Evolutionary conservation across 1,140 invertebrate genomes (phyloP).

Genomic region (Mizuhopecten yessoensis): DNA sequence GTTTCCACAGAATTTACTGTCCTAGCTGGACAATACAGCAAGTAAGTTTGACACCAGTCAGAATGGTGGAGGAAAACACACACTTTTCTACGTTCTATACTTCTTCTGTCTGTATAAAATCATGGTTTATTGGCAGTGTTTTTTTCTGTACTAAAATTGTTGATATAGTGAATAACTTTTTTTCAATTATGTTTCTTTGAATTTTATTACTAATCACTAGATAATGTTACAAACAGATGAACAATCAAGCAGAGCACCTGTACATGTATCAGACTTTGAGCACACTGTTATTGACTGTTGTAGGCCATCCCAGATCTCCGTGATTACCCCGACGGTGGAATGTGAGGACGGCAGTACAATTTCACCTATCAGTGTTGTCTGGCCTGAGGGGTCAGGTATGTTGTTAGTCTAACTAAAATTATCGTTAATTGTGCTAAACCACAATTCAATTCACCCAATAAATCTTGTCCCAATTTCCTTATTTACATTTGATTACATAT

Average conservation of each 20-base stretch:
- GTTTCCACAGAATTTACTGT: constrained; percentile 78
- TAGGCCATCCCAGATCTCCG: constrained; percentile 67
- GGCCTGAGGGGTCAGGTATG: constrained; percentile 76
- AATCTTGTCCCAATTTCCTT: no score
- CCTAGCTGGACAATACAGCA: constrained; percentile 77
- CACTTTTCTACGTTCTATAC: no score
- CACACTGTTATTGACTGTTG: constrained; percentile 31
- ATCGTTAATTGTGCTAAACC: no score
- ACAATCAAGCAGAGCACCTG: no score
- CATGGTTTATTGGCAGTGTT: no score
- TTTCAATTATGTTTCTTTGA: no score
- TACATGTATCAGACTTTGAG: no score
- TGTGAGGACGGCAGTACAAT: constrained; percentile 81
- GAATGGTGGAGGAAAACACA: not conserved
- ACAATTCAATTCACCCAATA: no score
- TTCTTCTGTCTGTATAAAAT: no score
- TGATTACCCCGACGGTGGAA: constrained; percentile 75
- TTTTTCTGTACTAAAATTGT: no score
- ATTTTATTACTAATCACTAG: not conserved
- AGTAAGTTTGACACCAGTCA: constrained; percentile 71
- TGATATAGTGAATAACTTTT: not conserved
- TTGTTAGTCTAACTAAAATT: constrained; percentile 44
- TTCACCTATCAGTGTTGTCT: constrained; percentile 76
- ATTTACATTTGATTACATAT: no score
- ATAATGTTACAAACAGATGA: no score